Base-by-base conservation (phyloP, 2,888 invertebrate genomes). In the Caenorhabditis plicata region DNA sequence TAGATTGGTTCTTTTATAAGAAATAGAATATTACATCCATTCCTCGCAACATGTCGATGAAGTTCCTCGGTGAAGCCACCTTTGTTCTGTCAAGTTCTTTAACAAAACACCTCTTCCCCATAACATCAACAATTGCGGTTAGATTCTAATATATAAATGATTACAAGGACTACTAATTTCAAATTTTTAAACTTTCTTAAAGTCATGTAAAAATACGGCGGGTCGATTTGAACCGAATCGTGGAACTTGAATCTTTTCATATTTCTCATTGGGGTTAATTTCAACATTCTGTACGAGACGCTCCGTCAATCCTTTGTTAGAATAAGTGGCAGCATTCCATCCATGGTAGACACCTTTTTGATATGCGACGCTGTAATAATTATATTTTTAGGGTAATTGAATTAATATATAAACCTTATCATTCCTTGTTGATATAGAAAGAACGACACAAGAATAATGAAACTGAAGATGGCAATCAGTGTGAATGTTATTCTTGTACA, bases 131-230 rank as follows among this genome's bases (percentile, higher is more conserved):
- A 62, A 92, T 91, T 20, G 87, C 90, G 82, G 87, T 87, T 76
- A 86, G 84, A 75, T 88, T 88, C 87, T 88, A 68, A 47, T 70
- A 56, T 3, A 67, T 43, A 19, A 22, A 15, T 3, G 5, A 15
- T 36, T 36, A n/a, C 7, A 15, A 5, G 15, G 31, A 4, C 19
- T 17, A 36, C 4, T 19, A 15, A 25, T 36, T 27, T 32, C 8
- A 26, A 48, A 4, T 43, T 26, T 36, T 25, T 3, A 22, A 22
- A 87, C 87, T 71, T 87, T 86, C 68, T 87, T 88, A 82, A 95
- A 95, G 83, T 95, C 93, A 78, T 95, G 94, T 73, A 94, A 88
- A 80, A 93, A 92, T 64, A 90, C 87, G 48, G 92, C 90, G 39
- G 86, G 87, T 29, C 88, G 87, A 1, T 90, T 91, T 68, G 89